Evolutionary conservation across 2,888 invertebrate species (phyloP).

Genomic region (Agonopterix heracliana): DNA sequence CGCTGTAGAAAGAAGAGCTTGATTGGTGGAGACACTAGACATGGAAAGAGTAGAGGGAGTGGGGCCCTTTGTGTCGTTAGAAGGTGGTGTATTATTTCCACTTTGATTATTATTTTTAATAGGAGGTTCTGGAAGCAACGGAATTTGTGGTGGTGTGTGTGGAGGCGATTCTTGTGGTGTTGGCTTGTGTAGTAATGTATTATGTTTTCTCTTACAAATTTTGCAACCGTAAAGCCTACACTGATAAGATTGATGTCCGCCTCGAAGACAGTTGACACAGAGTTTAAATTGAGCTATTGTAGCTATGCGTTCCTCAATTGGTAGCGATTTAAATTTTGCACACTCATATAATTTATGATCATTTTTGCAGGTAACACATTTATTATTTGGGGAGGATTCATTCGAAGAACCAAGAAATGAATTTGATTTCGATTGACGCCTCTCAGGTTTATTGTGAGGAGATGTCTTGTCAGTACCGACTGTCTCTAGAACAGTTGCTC

Average conservation of each 20-base stretch:
- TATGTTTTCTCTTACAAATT: slow-evolving; percentile 10
- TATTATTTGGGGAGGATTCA: neutral
- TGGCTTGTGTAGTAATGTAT: slow-evolving; percentile 9
- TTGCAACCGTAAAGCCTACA: slow-evolving; percentile 5
- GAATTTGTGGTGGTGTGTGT: too few relatives aligned
- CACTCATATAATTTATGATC: slow-evolving; percentile 6
- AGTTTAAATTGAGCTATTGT: slow-evolving; percentile 3
- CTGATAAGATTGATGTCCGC: slow-evolving; percentile 4
- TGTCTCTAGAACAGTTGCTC: slow-evolving; percentile 11
- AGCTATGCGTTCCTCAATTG: slow-evolving; percentile 3
- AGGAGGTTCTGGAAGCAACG: too few relatives aligned
- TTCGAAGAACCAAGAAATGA: slow-evolving; percentile 1
- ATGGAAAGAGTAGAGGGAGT: neutral
- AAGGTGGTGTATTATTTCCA: too few relatives aligned
- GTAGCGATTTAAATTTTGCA: slow-evolving; percentile 3
- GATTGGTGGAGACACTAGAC: slow-evolving; percentile 1
- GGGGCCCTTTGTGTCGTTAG: too few relatives aligned
- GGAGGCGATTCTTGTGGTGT: too few relatives aligned
- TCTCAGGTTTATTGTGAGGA: neutral
- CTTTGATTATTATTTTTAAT: too few relatives aligned
- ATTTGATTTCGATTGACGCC: neutral
- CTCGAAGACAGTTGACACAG: slow-evolving; percentile 9
- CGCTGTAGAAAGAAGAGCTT: neutral
- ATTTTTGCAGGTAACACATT: neutral
- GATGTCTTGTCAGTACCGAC: slow-evolving; percentile 3